A percentile compares a stretch with the other conserved stretches of the same genome.
These are phyloP conservation scores for Drosophila atripex DNA, from an alignment of 2,888 invertebrate genomes.

Conservation along the genomic window DNA sequence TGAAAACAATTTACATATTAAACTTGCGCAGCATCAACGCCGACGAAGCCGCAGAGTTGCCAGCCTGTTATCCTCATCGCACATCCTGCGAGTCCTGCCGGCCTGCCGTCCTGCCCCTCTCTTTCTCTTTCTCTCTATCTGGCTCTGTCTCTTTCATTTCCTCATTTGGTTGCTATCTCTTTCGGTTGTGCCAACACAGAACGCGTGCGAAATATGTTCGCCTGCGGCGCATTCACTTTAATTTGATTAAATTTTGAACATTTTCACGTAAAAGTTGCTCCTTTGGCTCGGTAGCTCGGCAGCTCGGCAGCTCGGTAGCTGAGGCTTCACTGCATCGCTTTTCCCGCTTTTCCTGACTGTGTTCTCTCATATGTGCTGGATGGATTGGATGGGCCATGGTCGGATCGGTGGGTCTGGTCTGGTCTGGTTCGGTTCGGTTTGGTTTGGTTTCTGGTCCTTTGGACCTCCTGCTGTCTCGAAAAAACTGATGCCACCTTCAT, in stretches of 20 bases:
- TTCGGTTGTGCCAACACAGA: constrained; percentile 47
- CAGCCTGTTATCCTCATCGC: constrained; percentile 40
- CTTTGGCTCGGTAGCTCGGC: constrained; percentile 53
- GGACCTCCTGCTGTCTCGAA: constrained; percentile 59
- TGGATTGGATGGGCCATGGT: constrained; percentile 38
- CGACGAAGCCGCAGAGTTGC: constrained; percentile 28
- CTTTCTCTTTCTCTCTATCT: constrained; percentile 19
- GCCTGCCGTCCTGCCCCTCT: no score
- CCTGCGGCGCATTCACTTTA: constrained; percentile 79
- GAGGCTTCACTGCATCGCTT: constrained; percentile 30
- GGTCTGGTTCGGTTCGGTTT: constrained; percentile 23
- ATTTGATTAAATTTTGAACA: constrained; percentile 82
- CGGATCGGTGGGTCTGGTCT: constrained; percentile 36
- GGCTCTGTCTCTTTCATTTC: constrained; percentile 5
- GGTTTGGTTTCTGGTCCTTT: constrained; percentile 19
- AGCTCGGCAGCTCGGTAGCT: constrained; percentile 28
- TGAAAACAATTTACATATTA: constrained; percentile 81
- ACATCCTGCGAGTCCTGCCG: constrained; percentile 4
- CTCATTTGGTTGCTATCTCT: constrained; percentile 9
- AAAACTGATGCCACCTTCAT: constrained; percentile 53
- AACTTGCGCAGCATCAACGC: constrained; percentile 62
- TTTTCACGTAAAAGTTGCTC: constrained; percentile 81
- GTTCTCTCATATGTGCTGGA: constrained; percentile 27
- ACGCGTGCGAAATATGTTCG: constrained; percentile 77
- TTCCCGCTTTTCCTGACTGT: constrained; percentile 20